phyloP scores from a whole-genome alignment of 1,140 invertebrate genomes.

The Anagrus nilaparvatae region DNA sequence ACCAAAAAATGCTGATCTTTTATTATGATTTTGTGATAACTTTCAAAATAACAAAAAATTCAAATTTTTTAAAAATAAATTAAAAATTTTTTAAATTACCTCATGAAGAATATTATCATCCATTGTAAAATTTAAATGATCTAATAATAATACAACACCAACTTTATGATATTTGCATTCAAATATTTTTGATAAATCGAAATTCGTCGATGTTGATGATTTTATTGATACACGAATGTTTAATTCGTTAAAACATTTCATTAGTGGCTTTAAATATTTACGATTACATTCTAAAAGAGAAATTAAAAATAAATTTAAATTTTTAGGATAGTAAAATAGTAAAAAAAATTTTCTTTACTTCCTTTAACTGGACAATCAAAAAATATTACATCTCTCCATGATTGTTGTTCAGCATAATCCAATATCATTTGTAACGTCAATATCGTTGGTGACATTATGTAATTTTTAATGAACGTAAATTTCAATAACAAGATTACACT shows the following conservation, averaged over 20 bases:
- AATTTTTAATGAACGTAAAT: too few relatives aligned
- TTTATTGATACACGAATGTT: slow-evolving; percentile 14
- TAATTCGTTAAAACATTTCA: slow-evolving; percentile 15
- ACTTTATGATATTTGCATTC: not conserved
- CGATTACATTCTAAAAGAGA: slow-evolving; percentile 15
- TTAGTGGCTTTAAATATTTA: slow-evolving; percentile 14
- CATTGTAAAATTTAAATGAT: slow-evolving; percentile 3
- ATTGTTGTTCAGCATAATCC: slow-evolving; percentile 37
- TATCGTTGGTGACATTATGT: slow-evolving; percentile 19
- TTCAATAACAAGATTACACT: too few relatives aligned
- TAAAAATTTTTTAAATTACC: too few relatives aligned
- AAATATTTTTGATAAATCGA: not conserved
- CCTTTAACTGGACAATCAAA: slow-evolving; percentile 19
- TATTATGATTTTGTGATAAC: slow-evolving; percentile 14
- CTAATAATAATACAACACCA: slow-evolving; percentile 6
- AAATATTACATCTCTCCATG: slow-evolving; percentile 38
- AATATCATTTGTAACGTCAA: slow-evolving; percentile 30
- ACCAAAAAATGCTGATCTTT: slow-evolving; percentile 12
- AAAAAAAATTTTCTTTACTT: slow-evolving; percentile 11
- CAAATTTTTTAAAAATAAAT: too few relatives aligned
- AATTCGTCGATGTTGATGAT: slow-evolving; percentile 1
- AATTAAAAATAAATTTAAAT: not conserved
- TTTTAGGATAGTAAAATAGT: slow-evolving; percentile 3
- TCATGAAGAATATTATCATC: slow-evolving; percentile 6
- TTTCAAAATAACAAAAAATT: too few relatives aligned